Evolutionary conservation across 2,797 vertebrate species (phyloP), one percentile per base, ranked within the genome.

Genomic region (Sorex maritimensis): DNA sequence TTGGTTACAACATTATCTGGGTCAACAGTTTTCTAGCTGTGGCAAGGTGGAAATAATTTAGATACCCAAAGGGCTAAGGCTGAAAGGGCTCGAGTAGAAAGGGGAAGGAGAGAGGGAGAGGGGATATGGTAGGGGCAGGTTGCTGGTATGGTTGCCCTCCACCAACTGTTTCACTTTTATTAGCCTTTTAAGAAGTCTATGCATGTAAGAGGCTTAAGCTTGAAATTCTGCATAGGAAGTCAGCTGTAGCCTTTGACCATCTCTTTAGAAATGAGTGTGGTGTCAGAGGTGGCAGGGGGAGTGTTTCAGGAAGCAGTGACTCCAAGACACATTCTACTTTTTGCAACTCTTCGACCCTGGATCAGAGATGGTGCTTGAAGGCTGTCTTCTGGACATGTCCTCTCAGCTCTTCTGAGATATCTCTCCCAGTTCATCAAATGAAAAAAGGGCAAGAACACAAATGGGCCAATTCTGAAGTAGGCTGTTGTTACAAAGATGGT

Each of bases 321-420:
- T 5, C 4, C 13, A 19, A 14, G 52, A 80, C 0, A 80, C 0
- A 46, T 9, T 6, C 7, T 12, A 1, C 30, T 23, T 5, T 55
- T 65, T 46, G 58, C 17, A 67, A 9, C 2, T 38, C 4, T 44
- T 69, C 11, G 4, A 44, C 24, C 41, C 6, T 17, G 34, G n/a
- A 4, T 38, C 0, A 65, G 0, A 4, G 58, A 24, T 49, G 55
- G 14, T 34, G 30, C 38, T 2, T 0, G 4, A 9, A 21, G 84
- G 73, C 12, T 7, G 0, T 61, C 89, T 63, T 19, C 5, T n/a
- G 5, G 12, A 49, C 17, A 23, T 26, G 19, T 2, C 13, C 61
- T 68, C 15, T 44, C 1, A 0, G 49, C 38, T 26, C 63, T 81
- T 13, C 58, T 21, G 52, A 81, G 65, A 63, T 11, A 2, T 72